These are phyloP conservation scores for Characodon lateralis DNA, from an alignment of 2,797 vertebrate genomes.

Conservation along the genomic window DNA sequence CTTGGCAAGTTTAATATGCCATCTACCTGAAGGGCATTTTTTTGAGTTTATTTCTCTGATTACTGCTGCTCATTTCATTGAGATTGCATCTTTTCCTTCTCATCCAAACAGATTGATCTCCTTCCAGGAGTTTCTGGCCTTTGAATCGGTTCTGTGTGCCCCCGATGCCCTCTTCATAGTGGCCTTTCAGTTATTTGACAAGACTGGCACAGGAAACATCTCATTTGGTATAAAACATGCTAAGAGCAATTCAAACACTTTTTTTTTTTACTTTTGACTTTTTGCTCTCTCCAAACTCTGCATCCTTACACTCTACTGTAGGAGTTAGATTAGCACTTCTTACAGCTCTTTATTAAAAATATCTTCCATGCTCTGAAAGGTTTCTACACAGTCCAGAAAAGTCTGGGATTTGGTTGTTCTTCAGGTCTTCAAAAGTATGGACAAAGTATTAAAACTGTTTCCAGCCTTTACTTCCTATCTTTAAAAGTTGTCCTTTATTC, in stretches of 20 bases:
- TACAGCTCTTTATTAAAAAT: neutral
- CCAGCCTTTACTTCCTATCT: neutral
- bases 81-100: slow-evolving; percentile 57
- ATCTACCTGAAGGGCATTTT: neutral
- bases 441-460: neutral
- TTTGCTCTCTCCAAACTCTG: neutral
- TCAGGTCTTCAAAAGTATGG: neutral
- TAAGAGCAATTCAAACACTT: slow-evolving; percentile 7
- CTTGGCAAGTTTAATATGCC: neutral
- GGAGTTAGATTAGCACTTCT: neutral
- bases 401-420: neutral
- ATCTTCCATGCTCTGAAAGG: neutral
- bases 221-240: slow-evolving; percentile 82
- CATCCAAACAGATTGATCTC: slow-evolving; percentile 89
- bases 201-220: slow-evolving; percentile 90
- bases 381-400: neutral
- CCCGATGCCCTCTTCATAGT: slow-evolving; percentile 96
- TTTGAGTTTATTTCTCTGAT: neutral
- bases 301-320: neutral
- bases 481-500: neutral
- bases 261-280: neutral
- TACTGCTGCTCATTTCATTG: slow-evolving; percentile 25
- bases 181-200: slow-evolving; percentile 97
- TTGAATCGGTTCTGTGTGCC: slow-evolving; percentile 94
- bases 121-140: slow-evolving; percentile 96